Conservation (phyloP, 2,113 vertebrate species). For the Eidolon helvum region DNA sequence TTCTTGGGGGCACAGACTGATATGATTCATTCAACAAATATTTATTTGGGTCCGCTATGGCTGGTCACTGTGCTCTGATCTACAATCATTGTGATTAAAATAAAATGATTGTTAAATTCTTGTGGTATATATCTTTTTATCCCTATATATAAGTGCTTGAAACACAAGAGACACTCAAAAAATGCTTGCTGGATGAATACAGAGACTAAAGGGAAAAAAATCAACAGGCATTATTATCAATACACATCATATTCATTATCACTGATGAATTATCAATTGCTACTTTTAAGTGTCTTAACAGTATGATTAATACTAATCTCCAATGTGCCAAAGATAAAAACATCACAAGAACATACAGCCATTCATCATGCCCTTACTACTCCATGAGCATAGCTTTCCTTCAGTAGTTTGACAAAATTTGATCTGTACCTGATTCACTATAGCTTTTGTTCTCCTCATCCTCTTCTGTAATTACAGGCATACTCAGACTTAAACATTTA, state of each 20-base stretch:
- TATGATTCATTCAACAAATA: not conserved
- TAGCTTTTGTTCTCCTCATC: constrained; percentile 51
- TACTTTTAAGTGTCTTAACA: not conserved
- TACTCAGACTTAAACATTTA: constrained; percentile 60
- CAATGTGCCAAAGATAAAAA: not conserved
- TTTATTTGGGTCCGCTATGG: not conserved
- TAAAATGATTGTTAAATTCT: not conserved
- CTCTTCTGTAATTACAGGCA: constrained; percentile 83
- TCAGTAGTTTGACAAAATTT: not conserved
- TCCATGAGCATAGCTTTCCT: not conserved
- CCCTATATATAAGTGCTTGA: not conserved
- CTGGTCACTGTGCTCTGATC: not conserved
- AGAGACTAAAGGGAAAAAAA: not conserved
- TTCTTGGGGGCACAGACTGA: not conserved
- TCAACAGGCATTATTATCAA: not conserved
- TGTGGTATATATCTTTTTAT: not conserved
- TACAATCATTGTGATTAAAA: not conserved
- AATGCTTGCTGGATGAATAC: not conserved
- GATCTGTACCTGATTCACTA: constrained; percentile 71
- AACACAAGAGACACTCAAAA: not conserved
- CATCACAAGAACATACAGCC: not conserved
- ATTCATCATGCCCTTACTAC: no score
- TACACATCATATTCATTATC: not conserved
- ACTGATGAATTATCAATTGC: not conserved
- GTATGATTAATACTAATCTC: not conserved